Base-by-base conservation (phyloP, 2,888 invertebrate genomes). In the Podotricha telesiphe region DNA sequence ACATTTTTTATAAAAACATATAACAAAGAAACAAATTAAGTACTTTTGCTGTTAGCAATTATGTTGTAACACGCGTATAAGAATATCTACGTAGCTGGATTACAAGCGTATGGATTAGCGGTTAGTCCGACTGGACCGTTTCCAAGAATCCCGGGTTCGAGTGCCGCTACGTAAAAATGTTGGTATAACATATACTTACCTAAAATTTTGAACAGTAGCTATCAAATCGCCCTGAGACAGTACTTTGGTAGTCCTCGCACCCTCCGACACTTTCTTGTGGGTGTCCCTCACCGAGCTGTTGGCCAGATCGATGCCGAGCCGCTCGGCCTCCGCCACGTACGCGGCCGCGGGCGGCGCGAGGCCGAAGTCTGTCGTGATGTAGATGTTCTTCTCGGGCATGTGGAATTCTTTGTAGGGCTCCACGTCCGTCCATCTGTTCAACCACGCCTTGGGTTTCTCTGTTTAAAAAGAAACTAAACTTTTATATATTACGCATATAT, bases 371-470 rank as follows among this genome's bases (percentile, higher is more conserved):
- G 94, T 94, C 0, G 97, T 94, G 42, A 98, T 93, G 82, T 95
- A 98, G 10, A 94, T 87, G 86, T 98, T 98, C 37, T 95, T 94
- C 13, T 94, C 93, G 0, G 97, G 97, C 2, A 97, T 84, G 75
- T 94, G 93, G 79, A 97, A 95, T 40, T 95, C 94, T 0, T 89
- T 74, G 62, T 94, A 89, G 0, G 94, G 93, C 40, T 91, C 80
- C 0, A 94, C 94, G 10, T 86, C 89, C 15, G 94, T 78, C 96
- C 97, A 97, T 0, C 93, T 85, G 2, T 94, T 76, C 1, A 95
- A 82, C 96, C 96, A 96, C 13, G 93, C 89, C 2, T 83, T 50
- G 0, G 96, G 95, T 73, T 96, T 95, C 37, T 94, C 95, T 91
- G 79, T 17, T 34, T 13, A 42, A 13, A 37, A 37, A 37, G 8